Evolutionary conservation across 2,888 invertebrate genomes (phyloP), one percentile per base, ranked within the genome.

Genomic region (Flexamia atlantica): DNA sequence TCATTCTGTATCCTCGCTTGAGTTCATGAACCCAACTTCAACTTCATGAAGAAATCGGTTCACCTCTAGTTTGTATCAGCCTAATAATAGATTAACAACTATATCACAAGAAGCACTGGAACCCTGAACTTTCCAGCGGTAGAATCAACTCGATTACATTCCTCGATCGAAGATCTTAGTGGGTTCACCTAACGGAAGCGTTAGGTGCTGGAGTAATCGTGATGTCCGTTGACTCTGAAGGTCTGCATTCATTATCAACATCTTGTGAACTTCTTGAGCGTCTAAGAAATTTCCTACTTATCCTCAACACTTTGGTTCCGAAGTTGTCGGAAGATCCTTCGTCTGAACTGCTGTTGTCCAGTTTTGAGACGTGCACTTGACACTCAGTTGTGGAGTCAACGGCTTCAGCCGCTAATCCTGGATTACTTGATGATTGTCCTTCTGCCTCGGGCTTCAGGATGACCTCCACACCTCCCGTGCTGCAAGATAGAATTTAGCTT

Each of bases 231-330:
- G 72, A 1, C 28, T 4, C 42, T 28, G 42, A 25, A 4, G 57
- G 46, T 32, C 32, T 57, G 10, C 32, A n/a, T 1, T 5, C 53
- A 9, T 23, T 50, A n/a, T 79, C 79, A 4, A 79, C 57, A 30
- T 79, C 79, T 12, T 17, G 50, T 0, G 28, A 25, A 36, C 79
- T 79, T 32, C 57, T 70, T 5, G 36, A 50, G 23, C 82, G 76
- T n/a, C 79, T 64, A 1, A 84, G 74, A 25, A 84, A 82, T 23
- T 81, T 76, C n/a, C 81, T 64, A 42, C 84, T 84, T 50, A 84
- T 60, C 74, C 84, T 82, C 36, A 84, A 57, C 64, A 84, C 82
- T 79, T 50, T 60, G 36, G 40, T 68, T 0, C 84, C 82, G 23
- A 84, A 84, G 68, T 84, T 82, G 81, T 84, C 84, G 36, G 40